Conservation (phyloP, 2,113 vertebrate genomes). For the Podocnemis expansa region DNA sequence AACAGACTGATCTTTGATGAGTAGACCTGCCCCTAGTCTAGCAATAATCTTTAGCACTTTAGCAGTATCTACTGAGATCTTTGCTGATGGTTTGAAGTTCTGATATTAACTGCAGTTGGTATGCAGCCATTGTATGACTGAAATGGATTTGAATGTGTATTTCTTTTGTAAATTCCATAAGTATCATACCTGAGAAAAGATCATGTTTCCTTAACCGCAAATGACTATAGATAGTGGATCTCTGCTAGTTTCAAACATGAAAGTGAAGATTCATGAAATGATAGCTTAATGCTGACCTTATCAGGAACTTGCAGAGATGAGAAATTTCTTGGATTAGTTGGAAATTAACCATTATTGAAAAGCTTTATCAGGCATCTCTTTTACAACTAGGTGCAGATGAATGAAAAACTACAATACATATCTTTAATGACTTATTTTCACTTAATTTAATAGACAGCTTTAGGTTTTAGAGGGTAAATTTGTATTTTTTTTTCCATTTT, state of each 20-base stretch:
- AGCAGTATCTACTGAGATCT: not conserved
- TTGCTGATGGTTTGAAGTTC: not conserved
- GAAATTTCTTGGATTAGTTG: slow-evolving; percentile 53
- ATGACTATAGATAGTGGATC: slow-evolving; percentile 59
- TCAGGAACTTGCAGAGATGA: slow-evolving; percentile 65
- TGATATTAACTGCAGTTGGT: not conserved
- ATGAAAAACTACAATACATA: slow-evolving; percentile 61
- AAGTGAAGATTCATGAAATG: slow-evolving; percentile 52
- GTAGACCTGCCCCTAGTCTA: not conserved
- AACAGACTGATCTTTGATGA: too few relatives aligned
- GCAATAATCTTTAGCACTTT: accelerated
- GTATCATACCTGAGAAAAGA: slow-evolving; percentile 27
- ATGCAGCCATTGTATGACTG: not conserved
- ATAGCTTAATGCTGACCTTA: slow-evolving; percentile 50
- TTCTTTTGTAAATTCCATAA: slow-evolving; percentile 6
- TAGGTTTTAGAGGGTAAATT: slow-evolving; percentile 22
- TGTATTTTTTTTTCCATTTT: slow-evolving; percentile 40
- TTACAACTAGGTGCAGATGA: slow-evolving; percentile 61
- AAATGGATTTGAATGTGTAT: not conserved
- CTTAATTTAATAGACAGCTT: slow-evolving; percentile 62
- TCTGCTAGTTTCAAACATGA: slow-evolving; percentile 44
- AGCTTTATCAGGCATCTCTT: slow-evolving; percentile 59
- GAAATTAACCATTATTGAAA: slow-evolving; percentile 41
- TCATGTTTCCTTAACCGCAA: slow-evolving; percentile 49
- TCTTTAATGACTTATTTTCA: slow-evolving; percentile 70